Evolutionary conservation across 2,113 vertebrate species (phyloP).

Genomic region (Nothoprocta perdicaria): DNA sequence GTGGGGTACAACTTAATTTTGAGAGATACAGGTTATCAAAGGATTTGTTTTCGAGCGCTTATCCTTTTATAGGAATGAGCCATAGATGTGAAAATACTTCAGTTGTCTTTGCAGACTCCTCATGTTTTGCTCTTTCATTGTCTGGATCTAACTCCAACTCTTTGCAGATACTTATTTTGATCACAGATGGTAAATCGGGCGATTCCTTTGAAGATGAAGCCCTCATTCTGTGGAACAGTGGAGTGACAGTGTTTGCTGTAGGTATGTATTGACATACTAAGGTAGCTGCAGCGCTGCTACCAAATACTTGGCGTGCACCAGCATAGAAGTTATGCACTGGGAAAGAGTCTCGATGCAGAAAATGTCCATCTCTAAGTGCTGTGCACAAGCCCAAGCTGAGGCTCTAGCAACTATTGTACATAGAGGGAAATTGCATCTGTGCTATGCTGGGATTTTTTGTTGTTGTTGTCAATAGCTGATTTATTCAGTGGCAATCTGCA

Average conservation of each 20-base stretch:
- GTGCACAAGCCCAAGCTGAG: background rate
- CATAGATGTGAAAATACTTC: background rate
- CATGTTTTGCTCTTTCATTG: accelerated
- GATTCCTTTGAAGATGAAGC: constrained; percentile 79
- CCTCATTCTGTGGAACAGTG: constrained; percentile 73
- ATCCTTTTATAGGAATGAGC: background rate
- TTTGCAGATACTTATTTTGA: constrained; percentile 81
- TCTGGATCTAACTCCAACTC: background rate
- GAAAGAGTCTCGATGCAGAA: accelerated
- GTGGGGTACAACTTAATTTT: too few species aligned
- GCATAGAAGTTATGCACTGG: accelerated
- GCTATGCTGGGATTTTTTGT: background rate
- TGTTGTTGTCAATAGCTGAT: background rate
- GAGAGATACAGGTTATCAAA: accelerated
- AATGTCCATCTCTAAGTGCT: background rate
- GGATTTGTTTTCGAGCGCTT: background rate
- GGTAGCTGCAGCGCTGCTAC: accelerated
- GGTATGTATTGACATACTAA: constrained; percentile 72
- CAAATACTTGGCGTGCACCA: too few species aligned
- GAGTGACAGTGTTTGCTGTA: constrained; percentile 86
- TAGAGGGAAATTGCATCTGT: background rate
- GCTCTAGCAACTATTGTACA: background rate
- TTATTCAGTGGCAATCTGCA: background rate
- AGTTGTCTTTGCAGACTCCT: accelerated
- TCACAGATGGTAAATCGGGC: constrained; percentile 83